Evolutionary conservation across 1,140 invertebrate genomes (phyloP).

Genomic region (Himalopsyche phryganea): DNA sequence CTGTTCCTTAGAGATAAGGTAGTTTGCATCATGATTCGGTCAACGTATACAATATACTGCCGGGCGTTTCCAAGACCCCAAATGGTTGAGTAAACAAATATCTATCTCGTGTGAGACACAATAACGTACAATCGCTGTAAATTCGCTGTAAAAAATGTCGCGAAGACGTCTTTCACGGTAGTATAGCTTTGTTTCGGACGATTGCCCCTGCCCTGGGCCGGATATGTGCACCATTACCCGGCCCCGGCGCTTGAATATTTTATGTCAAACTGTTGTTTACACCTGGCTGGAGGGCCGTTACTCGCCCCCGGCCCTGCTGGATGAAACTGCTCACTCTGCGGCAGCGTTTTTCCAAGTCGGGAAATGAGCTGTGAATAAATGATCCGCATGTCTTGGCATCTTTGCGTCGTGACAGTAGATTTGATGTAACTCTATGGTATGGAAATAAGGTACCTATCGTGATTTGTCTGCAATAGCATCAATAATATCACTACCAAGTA

Average conservation of each 20-base stretch:
- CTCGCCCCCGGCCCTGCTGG: neutral
- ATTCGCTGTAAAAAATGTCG: constrained; percentile 23
- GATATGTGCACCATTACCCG: constrained; percentile 3
- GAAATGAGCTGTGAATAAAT: constrained; percentile 29
- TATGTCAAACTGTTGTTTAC: constrained; percentile 27
- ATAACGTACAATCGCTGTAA: constrained; percentile 6
- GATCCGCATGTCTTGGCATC: constrained; percentile 7
- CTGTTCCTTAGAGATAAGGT: no score
- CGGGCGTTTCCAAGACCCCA: constrained; percentile 5
- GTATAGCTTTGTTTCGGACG: constrained; percentile 1
- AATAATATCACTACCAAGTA: no score
- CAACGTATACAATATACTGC: constrained; percentile 6
- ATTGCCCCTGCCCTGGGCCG: constrained; percentile 11
- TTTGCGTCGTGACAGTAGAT: no score
- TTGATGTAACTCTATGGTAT: no score
- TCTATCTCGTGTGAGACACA: neutral
- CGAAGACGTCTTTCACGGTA: neutral
- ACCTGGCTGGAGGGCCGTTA: constrained; percentile 16
- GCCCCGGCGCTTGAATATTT: constrained; percentile 27
- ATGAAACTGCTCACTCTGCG: constrained; percentile 2
- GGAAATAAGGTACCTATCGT: no score
- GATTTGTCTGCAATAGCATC: no score
- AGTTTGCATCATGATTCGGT: neutral
- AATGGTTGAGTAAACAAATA: constrained; percentile 16
- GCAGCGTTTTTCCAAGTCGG: constrained; percentile 9